A percentile compares a stretch with the other conserved stretches of the same genome.
These are phyloP conservation scores for Wasmannia auropunctata DNA, from an alignment of 1,140 invertebrate species.

Conservation along the genomic window DNA sequence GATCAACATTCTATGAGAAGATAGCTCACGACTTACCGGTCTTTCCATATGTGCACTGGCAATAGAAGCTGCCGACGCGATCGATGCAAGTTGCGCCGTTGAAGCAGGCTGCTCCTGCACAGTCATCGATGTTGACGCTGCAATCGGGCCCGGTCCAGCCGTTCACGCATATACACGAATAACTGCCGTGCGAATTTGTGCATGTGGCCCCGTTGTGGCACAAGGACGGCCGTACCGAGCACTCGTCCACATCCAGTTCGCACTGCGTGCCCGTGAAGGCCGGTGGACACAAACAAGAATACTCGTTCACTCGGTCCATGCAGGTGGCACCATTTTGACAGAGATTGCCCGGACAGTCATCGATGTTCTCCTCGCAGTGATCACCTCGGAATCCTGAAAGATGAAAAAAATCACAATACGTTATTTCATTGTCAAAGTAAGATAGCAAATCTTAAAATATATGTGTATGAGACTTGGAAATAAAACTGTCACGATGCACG, in stretches of 20 bases:
- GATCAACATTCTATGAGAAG: neutral
- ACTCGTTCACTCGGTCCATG: conserved; percentile 94
- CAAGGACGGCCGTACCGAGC: conserved; percentile 91
- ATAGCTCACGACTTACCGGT: conserved; percentile 88
- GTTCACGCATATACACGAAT: conserved; percentile 98
- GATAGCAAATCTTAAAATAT: neutral
- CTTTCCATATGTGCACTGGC: conserved; percentile 97
- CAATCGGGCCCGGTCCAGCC: conserved; percentile 97
- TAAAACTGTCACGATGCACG: neutral
- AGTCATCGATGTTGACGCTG: conserved; percentile 97
- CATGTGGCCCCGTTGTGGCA: conserved; percentile 98
- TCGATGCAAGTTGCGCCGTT: conserved; percentile 99
- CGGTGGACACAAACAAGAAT: conserved; percentile 94
- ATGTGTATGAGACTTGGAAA: neutral
- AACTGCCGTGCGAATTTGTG: conserved; percentile 95
- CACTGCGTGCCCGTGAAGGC: conserved; percentile 95
- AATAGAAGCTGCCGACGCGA: conserved; percentile 96
- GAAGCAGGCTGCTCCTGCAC: conserved; percentile 96
- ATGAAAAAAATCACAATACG: conserved; percentile 58
- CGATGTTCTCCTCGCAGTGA: conserved; percentile 95
- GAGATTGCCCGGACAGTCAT: conserved; percentile 95
- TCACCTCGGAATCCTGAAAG: conserved; percentile 93
- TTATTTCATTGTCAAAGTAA: neutral
- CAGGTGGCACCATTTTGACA: conserved; percentile 97
- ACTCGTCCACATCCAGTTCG: conserved; percentile 93